Base-by-base conservation (phyloP, 2,113 vertebrate genomes). In the Catharus bicknelli region DNA sequence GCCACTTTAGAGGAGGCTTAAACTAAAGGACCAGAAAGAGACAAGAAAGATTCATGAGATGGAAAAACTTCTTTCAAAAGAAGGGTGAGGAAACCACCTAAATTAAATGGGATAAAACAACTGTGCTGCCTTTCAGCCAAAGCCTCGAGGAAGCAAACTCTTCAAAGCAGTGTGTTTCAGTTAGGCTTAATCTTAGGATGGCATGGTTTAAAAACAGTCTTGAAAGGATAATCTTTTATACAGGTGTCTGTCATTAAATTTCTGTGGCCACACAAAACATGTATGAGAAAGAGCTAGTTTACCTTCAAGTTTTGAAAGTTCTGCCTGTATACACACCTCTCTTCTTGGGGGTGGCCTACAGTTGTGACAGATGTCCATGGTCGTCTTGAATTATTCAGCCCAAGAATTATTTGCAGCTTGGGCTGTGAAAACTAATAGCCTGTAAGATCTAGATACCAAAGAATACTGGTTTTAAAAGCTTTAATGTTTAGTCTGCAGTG, bases 401-500 rank as follows among this genome's bases (percentile, higher is more conserved):
- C 58, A 62, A 79, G 42, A 85, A 59, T 55, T 75, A 74, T 69
- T 86, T 90, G 68, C 53, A 85, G 7, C 62, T 81, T 70, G 90
- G 86, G 40, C 77, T 95, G 70, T 75, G 88, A 62, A 94, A 94
- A 58, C 23, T 15, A 53, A 54, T 61, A 92, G 73, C 34, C 73
- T 90, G 78, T 40, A 88, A 91, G 76, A 94, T 77, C 66, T 93
- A 95, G 68, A 96, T 97, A 97, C 97, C 97, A 97, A 97, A 97
- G 97, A 97, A 94, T 73, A 91, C 83, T 80, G 93, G 87, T 96
- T 95, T 74, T 2, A 76, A 95, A 96, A 97, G 97, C 96, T 97
- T 97, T 97, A 96, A 95, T 77, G 13, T 91, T 94, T 70, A 82
- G 66, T 94, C 93, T 74, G 92, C 86, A 61, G 62, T 69, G 66